Percentiles rank a stretch among this genome's conserved stretches.
Conservation (phyloP, 2,888 invertebrate genomes). For the Ormia ochracea region DNA sequence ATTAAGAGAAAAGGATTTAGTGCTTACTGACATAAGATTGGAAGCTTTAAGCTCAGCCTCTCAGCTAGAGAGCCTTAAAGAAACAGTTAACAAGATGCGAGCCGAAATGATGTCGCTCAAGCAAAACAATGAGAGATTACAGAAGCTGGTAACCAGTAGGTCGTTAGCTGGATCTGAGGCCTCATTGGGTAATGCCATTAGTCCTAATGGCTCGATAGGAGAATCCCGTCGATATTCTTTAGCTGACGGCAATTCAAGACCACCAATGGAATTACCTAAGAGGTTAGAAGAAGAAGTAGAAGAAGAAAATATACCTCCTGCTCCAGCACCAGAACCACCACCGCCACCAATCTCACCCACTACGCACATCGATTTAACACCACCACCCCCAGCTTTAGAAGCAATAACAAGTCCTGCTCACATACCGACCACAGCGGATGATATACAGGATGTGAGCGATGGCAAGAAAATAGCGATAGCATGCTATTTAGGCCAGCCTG, state of each 20-base stretch:
- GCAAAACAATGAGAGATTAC: constrained; percentile 96
- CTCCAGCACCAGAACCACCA: constrained; percentile 76
- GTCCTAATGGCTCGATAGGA: constrained; percentile 77
- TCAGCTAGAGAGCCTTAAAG: constrained; percentile 96
- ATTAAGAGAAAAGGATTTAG: constrained; percentile 95
- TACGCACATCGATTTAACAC: constrained; percentile 76
- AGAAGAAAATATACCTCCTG: constrained; percentile 73
- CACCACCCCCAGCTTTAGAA: constrained; percentile 76
- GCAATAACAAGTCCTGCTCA: constrained; percentile 72
- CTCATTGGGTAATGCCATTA: constrained; percentile 78
- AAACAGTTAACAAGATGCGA: constrained; percentile 97
- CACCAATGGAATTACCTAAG: constrained; percentile 76
- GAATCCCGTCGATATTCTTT: constrained; percentile 81
- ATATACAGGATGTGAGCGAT: constrained; percentile 84
- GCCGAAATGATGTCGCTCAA: constrained; percentile 96
- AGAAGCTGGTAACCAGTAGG: constrained; percentile 86
- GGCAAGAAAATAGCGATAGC: constrained; percentile 92
- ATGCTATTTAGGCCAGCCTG: constrained; percentile 90
- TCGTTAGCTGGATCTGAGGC: constrained; percentile 81
- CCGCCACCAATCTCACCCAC: constrained; percentile 75
- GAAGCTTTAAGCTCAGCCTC: constrained; percentile 98
- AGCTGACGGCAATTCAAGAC: constrained; percentile 78
- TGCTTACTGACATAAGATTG: constrained; percentile 95
- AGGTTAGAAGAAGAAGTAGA: constrained; percentile 76
- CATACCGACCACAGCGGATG: constrained; percentile 78